Evolutionary conservation across 2,797 vertebrate species (phyloP).

Genomic region (Xiphophorus birchmanni): DNA sequence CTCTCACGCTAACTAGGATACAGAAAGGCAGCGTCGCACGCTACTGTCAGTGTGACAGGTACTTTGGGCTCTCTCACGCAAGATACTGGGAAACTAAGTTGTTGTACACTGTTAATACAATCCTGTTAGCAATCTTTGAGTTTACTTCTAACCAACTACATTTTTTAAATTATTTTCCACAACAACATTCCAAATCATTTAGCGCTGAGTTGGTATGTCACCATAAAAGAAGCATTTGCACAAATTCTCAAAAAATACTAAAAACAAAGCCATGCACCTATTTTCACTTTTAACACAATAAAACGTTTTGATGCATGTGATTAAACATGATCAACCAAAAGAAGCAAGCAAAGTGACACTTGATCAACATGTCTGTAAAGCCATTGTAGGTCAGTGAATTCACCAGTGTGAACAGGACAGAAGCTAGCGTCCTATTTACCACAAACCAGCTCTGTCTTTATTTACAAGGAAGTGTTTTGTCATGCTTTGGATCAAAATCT

Average conservation of each 20-base stretch:
- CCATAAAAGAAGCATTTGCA: neutral
- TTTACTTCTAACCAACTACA: conserved; percentile 19
- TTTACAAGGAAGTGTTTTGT: conserved; percentile 68
- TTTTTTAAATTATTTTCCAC: conserved; percentile 9
- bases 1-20: conserved; percentile 83
- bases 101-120: conserved; percentile 36
- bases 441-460: conserved; percentile 46
- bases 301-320: neutral
- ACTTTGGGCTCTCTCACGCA: conserved; percentile 76
- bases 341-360: neutral
- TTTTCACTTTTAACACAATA: neutral
- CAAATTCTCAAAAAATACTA: neutral
- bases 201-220: neutral
- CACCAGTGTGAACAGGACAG: conserved; percentile 26
- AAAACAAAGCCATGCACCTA: neutral
- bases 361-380: neutral
- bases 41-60: conserved; percentile 79
- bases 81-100: conserved; percentile 56
- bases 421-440: conserved; percentile 25
- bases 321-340: neutral
- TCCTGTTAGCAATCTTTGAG: conserved; percentile 27
- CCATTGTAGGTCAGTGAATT: conserved; percentile 1
- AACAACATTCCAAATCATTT: conserved; percentile 1
- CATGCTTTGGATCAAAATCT: conserved; percentile 55
- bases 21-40: conserved; percentile 79